A percentile compares a stretch with the other conserved stretches of the same genome.
Conservation (phyloP, 2,797 vertebrate species). For the Pteronotus mesoamericanus region DNA sequence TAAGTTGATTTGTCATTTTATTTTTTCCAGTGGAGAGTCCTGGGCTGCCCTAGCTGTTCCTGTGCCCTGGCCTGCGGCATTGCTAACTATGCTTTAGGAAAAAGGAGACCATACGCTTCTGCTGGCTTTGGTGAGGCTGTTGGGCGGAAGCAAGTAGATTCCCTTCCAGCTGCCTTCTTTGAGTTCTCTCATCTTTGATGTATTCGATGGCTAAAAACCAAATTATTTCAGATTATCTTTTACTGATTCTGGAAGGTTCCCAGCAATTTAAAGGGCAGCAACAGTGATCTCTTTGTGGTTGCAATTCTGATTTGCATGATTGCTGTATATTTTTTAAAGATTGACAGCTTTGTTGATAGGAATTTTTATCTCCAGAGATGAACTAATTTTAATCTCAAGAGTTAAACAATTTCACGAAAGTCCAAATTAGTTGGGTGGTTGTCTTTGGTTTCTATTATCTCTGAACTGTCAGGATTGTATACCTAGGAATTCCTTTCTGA, state of each 20-base stretch:
- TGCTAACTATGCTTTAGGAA: neutral
- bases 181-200: neutral
- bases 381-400: neutral
- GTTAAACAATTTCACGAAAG: conserved; percentile 6
- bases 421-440: neutral
- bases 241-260: neutral
- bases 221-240: neutral
- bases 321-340: neutral
- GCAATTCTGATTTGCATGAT: neutral
- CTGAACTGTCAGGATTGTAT: neutral
- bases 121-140: neutral
- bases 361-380: neutral
- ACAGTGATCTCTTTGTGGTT: neutral
- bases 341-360: neutral
- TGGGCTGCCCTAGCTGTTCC: neutral
- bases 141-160: neutral
- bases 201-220: neutral
- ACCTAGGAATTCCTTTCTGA: neutral
- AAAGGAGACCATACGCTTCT: neutral
- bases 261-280: conserved; percentile 13
- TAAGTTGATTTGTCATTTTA: neutral
- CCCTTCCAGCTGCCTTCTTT: neutral
- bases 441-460: neutral
- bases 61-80: neutral
- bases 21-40: neutral